Evolutionary conservation across 2,797 vertebrate genomes (phyloP), one percentile per base, ranked within the genome.

Genomic region (Etheostoma perlongum): DNA sequence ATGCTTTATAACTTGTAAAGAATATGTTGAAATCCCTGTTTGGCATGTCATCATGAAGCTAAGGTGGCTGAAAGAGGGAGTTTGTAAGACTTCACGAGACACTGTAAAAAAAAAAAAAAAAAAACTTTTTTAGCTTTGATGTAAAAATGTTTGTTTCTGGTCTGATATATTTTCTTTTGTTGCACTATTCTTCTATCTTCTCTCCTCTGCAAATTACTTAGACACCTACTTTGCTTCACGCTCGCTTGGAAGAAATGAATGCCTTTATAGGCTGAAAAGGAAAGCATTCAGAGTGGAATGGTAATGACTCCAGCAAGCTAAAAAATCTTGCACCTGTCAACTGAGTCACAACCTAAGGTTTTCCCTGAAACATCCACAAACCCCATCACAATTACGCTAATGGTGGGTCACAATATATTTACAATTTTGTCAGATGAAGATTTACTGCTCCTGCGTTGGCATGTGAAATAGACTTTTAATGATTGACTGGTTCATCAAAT

Each of bases 381-480:
- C 46, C 48, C 19, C 44, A 10, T 59, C 48, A 68, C 86, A 89
- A 84, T 91, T 84, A 90, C 61, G 59, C 81, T 85, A 88, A 91
- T 89, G 84, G 66, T 13, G 51, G 54, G 25, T 48, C 69, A 54
- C 66, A 68, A 75, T 63, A 66, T 48, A 78, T 83, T 78, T 82
- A 61, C 62, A 53, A 18, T 76, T 78, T 74, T 65, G 84, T 79
- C 51, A 59, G 62, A 63, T n/a, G 1, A 4, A 73, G 79, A 84
- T 81, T 80, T 80, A 88, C 47, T 13, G 51, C 48, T 18, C 27
- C 8, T 2, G 3, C 9, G n/a, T 5, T 12, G 18, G 14, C 30
- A 51, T 48, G 55, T 63, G 67, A 44, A 77, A 71, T 40, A 3
- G 27, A 79, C 63, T 53, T 48, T 18, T 5, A 19, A 1, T 49